Percentiles rank a stretch among this genome's conserved stretches.
phyloP scores from a whole-genome alignment of 2,888 invertebrate species.

The Nomada fabriciana region DNA sequence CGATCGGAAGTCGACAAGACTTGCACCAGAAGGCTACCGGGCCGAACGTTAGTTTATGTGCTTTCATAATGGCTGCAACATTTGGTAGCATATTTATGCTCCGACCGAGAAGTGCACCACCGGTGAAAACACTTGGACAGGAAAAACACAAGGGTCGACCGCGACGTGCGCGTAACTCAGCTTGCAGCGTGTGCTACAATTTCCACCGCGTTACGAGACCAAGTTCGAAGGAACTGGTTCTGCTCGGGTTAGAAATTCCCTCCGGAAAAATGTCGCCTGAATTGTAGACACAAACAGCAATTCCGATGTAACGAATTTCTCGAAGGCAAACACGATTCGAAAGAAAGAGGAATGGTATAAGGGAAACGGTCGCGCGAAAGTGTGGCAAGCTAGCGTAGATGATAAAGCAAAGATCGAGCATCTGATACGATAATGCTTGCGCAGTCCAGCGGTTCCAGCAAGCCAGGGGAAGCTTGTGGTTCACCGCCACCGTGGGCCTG shows the following conservation, averaged over 20 bases:
- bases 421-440: conserved; percentile 76
- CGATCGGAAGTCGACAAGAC: conserved; percentile 46
- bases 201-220: conserved; percentile 16
- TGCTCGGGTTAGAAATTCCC: neutral
- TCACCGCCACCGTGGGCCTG: conserved; percentile 68
- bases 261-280: neutral
- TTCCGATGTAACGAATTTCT: neutral
- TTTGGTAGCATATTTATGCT: conserved; percentile 64
- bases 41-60: conserved; percentile 59
- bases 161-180: conserved; percentile 28
- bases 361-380: neutral
- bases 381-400: conserved; percentile 61
- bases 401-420: conserved; percentile 78
- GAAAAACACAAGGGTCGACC: conserved; percentile 17
- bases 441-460: conserved; percentile 66
- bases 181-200: conserved; percentile 10
- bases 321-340: neutral
- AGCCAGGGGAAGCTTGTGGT: conserved; percentile 74
- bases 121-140: conserved; percentile 10
- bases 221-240: too few species aligned
- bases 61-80: conserved; percentile 70
- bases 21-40: conserved; percentile 12
- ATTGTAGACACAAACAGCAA: neutral
- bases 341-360: neutral
- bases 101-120: conserved; percentile 14